Evolutionary conservation across 2,113 vertebrate species (phyloP).

Genomic region (Eptesicus fuscus): DNA sequence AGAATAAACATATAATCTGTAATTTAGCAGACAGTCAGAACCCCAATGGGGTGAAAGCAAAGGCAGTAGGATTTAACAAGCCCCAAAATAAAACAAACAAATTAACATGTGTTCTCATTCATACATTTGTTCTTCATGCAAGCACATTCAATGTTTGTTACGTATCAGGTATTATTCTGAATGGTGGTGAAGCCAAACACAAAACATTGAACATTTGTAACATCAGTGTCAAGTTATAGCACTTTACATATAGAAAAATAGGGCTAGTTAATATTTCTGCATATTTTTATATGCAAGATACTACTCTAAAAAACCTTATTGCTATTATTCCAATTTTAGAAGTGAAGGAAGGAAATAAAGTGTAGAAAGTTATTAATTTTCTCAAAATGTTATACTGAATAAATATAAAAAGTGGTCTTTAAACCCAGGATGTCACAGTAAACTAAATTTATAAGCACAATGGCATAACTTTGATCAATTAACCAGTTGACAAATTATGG

Average conservation of each 20-base stretch:
- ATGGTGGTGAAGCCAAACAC: background rate
- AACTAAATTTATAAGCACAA: background rate
- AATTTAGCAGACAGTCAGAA: background rate
- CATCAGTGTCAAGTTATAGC: background rate
- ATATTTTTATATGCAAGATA: background rate
- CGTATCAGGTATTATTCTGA: background rate
- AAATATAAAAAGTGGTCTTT: background rate
- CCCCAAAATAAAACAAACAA: background rate
- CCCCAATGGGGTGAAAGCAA: background rate
- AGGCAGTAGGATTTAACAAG: background rate
- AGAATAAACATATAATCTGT: background rate
- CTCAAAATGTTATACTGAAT: background rate
- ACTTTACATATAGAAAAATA: background rate
- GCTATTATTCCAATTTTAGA: background rate
- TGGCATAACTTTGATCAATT: background rate
- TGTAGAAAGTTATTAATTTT: background rate
- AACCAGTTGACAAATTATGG: background rate
- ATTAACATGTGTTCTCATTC: background rate
- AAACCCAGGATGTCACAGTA: background rate
- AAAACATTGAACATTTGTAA: background rate
- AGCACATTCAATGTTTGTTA: background rate
- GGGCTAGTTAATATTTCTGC: background rate
- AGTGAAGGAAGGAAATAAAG: background rate
- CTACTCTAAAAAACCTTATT: background rate
- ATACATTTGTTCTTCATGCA: background rate